Base-by-base conservation (phyloP, 2,797 vertebrate genomes). In the Sebastes kiyomatsui region DNA sequence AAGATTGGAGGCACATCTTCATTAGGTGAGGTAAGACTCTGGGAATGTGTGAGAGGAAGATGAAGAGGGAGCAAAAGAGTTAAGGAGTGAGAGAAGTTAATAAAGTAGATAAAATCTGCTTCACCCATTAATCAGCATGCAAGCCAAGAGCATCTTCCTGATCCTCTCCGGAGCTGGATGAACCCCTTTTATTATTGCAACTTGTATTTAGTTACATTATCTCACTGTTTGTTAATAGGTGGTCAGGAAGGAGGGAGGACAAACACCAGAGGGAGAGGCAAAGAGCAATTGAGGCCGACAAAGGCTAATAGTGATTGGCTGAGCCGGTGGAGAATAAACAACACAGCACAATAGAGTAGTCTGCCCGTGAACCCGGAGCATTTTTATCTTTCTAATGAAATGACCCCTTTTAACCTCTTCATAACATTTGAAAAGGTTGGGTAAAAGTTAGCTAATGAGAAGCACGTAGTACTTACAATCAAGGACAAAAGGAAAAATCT, bases 91-190 rank as follows among this genome's bases (percentile, higher is more conserved):
- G 79, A 81, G 55, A 83, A 87, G 86, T 89, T 90, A 90, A 87
- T 91, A 92, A 83, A 83, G 80, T 58, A 90, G 90, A 93, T 91
- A 84, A 69, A 89, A 92, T 92, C 87, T 87, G 68, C 71, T 86
- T 71, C 60, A 62, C 27, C 69, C 81, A 81, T 88, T 93, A 86
- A 93, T 93, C 88, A 92, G 72, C 23, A 59, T 67, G 76, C 80
- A 78, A 79, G 88, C 79, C 84, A 76, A 80, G 67, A 85, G 81
- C 56, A 79, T 87, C 72, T 82, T 86, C 81, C 49, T 49, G 23
- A 85, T 75, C 60, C 46, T 72, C 78, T 81, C 66, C 4, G 58
- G 69, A 20, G 30, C 68, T 67, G 79, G 80, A 72, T 86, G 82
- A 90, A 92, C 76, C 87, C 77, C 54, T 75, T 65, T 81, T 74